A percentile compares a stretch with the other conserved stretches of the same genome.
Evolutionary conservation across 2,888 invertebrate species (phyloP).

Genomic region (Hoplodrina blanda): DNA sequence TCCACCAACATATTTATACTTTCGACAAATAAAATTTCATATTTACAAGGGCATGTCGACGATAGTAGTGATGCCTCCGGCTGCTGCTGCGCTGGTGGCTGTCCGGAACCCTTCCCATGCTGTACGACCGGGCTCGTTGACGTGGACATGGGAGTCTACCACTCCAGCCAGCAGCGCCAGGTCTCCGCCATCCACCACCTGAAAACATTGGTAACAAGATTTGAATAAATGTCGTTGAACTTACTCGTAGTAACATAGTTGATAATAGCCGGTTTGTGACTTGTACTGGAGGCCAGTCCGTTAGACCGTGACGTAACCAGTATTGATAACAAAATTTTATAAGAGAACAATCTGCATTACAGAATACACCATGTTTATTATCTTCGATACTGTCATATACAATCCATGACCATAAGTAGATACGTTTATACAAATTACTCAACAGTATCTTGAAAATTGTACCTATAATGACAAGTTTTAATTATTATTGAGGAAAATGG

Average conservation of each 20-base stretch:
- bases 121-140: slow-evolving; percentile 93
- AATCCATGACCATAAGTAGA: neutral
- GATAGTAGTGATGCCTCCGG: slow-evolving; percentile 93
- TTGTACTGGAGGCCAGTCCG: slow-evolving; percentile 1
- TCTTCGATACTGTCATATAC: neutral
- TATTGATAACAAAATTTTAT: neutral
- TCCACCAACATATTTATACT: too few relatives aligned
- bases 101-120: slow-evolving; percentile 93
- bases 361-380: neutral
- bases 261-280: neutral
- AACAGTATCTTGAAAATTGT: neutral
- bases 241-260: neutral
- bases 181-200: slow-evolving; percentile 77
- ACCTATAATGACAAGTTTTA: slow-evolving; percentile 7
- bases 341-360: neutral
- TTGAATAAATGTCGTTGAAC: slow-evolving; percentile 1
- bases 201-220: slow-evolving; percentile 33
- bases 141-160: slow-evolving; percentile 93
- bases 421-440: slow-evolving; percentile 1
- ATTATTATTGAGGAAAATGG: slow-evolving; percentile 16
- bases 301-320: slow-evolving; percentile 33
- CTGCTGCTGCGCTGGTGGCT: slow-evolving; percentile 93
- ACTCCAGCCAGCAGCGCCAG: slow-evolving; percentile 91
- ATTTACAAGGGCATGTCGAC: slow-evolving; percentile 93
- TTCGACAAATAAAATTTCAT: neutral